phyloP scores from a whole-genome alignment of 2,888 invertebrate genomes.

The Hesperia comma region DNA sequence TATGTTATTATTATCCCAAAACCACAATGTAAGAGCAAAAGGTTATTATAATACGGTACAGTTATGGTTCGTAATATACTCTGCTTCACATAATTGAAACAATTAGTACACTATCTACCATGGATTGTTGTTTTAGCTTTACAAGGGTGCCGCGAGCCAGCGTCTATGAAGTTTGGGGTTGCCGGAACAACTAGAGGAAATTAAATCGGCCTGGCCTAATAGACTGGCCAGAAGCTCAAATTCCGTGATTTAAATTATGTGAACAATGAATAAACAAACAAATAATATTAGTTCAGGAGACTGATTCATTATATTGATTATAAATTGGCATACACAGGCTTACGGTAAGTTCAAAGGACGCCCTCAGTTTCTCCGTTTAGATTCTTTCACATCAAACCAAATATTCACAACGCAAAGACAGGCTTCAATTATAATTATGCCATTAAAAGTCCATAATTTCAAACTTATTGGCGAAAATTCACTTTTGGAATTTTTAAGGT shows the following conservation, averaged over 20 bases:
- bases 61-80: not conserved
- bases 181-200: not conserved
- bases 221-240: not conserved
- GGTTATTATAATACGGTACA: not conserved
- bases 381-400: no score
- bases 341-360: no score
- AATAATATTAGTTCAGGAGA: no score
- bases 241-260: not conserved
- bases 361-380: no score
- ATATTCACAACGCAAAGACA: no score
- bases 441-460: no score
- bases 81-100: not conserved
- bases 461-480: no score
- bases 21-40: not conserved
- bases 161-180: not conserved
- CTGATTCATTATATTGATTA: no score
- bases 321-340: no score
- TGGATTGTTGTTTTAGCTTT: not conserved
- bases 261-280: no score
- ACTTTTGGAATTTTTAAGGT: no score
- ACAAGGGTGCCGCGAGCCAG: not conserved
- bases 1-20: constrained; percentile 1
- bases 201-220: not conserved
- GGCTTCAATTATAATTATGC: no score
- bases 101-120: not conserved